Evolutionary conservation across 2,113 vertebrate genomes (phyloP), one percentile per base, ranked within the genome.

Genomic region (Lucifuga dentata): DNA sequence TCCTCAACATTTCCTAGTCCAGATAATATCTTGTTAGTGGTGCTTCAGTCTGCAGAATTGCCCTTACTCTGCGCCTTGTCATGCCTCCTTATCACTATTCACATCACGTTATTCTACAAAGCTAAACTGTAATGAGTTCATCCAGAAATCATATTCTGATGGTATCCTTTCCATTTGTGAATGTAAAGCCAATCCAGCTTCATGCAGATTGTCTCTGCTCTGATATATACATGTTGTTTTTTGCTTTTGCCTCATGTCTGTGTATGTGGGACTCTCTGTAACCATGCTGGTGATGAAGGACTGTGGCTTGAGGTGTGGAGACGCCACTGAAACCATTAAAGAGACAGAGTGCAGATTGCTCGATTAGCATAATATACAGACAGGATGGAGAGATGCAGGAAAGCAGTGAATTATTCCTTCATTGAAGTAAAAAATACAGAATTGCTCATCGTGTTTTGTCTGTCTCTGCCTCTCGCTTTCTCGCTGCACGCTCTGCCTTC

Each of bases 311-410:
- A 26, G 8, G 36, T 56, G 26, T 17, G 44, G 38, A 50, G 16
- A 67, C 13, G 50, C 41, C 17, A 23, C 24, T 3, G 38, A 15
- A 32, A 62, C 43, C 40, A 70, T 80, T 73, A 64, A 58, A 71
- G 64, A 56, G 78, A 75, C 12, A 17, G 50, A 66, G 26, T 11
- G 43, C 19, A 50, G 40, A 79, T 81, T 3, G 11, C 26, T 21
- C 1, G 3, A 84, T 87, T 72, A 64, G 45, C 43, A 74, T 72
- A 69, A 76, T 45, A 56, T 53, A 61, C 67, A 51, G 61, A 64
- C 62, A 55, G 32, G 16, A 76, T 8, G 32, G 59, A 46, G 50
- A n/a, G n/a, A 62, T 49, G 61, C 24, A 32, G 26, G 33, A 48
- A 57, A 38, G 52, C 20, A 2, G 15, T 41, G 32, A 68, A 70